phyloP scores from a whole-genome alignment of 2,113 vertebrate species.

The Thalassoma bifasciatum region DNA sequence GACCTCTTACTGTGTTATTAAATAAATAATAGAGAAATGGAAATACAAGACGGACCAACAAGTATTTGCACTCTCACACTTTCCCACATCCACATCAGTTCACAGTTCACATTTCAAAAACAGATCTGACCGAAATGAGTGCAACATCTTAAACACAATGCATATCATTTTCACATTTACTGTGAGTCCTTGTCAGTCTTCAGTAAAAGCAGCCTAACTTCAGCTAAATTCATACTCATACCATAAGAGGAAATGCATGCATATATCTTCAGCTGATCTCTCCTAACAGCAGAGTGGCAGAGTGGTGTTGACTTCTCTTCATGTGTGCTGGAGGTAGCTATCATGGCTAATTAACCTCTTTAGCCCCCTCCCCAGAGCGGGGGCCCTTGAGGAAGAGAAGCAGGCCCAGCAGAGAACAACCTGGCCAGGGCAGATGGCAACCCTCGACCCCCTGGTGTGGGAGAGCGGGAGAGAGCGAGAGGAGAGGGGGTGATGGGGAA shows the following conservation, averaged over 20 bases:
- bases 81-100: too few species aligned
- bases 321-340: constrained; percentile 38
- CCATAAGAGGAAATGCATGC: not conserved
- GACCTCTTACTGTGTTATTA: too few species aligned
- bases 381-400: constrained; percentile 33
- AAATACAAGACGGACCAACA: too few species aligned
- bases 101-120: too few species aligned
- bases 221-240: not conserved
- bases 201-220: not conserved
- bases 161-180: too few species aligned
- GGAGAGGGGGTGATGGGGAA: not conserved
- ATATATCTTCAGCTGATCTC: constrained; percentile 6
- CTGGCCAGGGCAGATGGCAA: constrained; percentile 58
- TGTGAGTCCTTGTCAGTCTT: not conserved
- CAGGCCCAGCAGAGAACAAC: constrained; percentile 46
- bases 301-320: constrained; percentile 1
- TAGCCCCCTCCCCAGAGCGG: constrained; percentile 40
- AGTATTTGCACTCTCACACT: too few species aligned
- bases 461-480: not conserved
- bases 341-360: constrained; percentile 69
- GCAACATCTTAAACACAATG: too few species aligned
- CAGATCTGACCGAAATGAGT: too few species aligned
- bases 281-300: not conserved
- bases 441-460: constrained; percentile 26
- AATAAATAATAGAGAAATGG: too few species aligned